Percentiles rank a stretch among this genome's conserved stretches.
Conservation (phyloP, 2,888 invertebrate species). For the Subacronicta megacephala region DNA sequence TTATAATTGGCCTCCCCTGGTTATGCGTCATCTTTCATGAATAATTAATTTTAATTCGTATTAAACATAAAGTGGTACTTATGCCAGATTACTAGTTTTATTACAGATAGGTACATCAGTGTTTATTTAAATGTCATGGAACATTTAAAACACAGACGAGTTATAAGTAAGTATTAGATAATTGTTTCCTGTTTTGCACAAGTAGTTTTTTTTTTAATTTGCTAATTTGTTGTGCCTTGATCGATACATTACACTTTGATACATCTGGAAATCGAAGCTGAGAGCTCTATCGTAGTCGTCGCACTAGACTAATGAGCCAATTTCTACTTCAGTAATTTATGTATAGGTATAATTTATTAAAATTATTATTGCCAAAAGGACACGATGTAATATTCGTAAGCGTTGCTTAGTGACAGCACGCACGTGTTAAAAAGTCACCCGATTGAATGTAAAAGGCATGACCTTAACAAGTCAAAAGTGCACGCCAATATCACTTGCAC, state of each 20-base stretch:
- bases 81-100: slow-evolving; percentile 27
- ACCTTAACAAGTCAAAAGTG: slow-evolving; percentile 47
- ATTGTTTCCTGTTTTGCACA: slow-evolving; percentile 28
- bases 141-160: slow-evolving; percentile 12
- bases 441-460: slow-evolving; percentile 44
- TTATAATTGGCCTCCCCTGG: not conserved
- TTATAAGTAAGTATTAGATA: slow-evolving; percentile 8
- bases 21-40: slow-evolving; percentile 9
- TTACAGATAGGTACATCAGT: slow-evolving; percentile 7
- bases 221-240: no score
- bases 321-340: no score
- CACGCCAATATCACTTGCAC: slow-evolving; percentile 32
- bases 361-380: no score
- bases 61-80: not conserved
- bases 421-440: slow-evolving; percentile 29
- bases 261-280: no score
- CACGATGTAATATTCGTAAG: not conserved
- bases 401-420: slow-evolving; percentile 15
- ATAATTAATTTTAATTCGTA: slow-evolving; percentile 6
- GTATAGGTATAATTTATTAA: no score
- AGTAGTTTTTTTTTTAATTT: slow-evolving; percentile 11
- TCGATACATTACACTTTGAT: no score
- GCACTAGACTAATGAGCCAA: no score
- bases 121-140: slow-evolving; percentile 39
- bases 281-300: no score